Percentiles rank a stretch among this genome's conserved stretches.
Evolutionary conservation across 2,797 vertebrate species (phyloP).

Genomic region (Erpetoichthys calabaricus): DNA sequence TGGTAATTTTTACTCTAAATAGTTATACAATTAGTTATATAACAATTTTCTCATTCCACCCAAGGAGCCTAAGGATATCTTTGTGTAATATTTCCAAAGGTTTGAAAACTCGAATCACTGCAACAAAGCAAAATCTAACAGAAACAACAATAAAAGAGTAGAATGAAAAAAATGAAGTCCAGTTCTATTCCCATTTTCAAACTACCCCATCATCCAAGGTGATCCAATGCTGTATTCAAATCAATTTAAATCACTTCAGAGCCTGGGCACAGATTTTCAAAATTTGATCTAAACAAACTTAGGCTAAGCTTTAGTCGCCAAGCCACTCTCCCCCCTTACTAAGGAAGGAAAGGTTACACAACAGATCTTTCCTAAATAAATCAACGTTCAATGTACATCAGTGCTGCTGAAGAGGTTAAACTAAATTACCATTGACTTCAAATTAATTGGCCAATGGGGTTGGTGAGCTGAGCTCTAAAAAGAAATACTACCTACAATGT

Average conservation of each 20-base stretch:
- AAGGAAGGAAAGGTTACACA: constrained; percentile 30
- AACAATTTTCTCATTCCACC: too few species aligned
- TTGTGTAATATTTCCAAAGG: too few species aligned
- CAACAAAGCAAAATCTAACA: too few species aligned
- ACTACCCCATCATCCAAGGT: neutral
- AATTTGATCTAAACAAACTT: constrained; percentile 36
- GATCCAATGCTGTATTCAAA: constrained; percentile 22
- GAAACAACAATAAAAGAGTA: too few species aligned
- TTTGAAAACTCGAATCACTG: too few species aligned
- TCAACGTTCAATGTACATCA: constrained; percentile 53
- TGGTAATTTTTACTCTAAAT: too few species aligned
- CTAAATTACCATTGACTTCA: constrained; percentile 60
- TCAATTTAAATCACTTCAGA: constrained; percentile 58
- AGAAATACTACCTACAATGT: too few species aligned
- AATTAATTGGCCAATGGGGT: constrained; percentile 4
- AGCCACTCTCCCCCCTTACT: neutral
- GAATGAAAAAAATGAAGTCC: too few species aligned
- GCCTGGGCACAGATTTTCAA: constrained; percentile 35
- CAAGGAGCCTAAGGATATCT: too few species aligned
- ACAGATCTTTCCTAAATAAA: constrained; percentile 60
- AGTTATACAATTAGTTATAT: too few species aligned
- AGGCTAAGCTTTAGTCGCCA: constrained; percentile 28
- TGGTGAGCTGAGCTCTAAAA: too few species aligned
- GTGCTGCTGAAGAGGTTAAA: constrained; percentile 42
- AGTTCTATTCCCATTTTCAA: too few species aligned